Evolutionary conservation across 2,888 invertebrate species (phyloP).

Genomic region (Cryptocephalus moraei): DNA sequence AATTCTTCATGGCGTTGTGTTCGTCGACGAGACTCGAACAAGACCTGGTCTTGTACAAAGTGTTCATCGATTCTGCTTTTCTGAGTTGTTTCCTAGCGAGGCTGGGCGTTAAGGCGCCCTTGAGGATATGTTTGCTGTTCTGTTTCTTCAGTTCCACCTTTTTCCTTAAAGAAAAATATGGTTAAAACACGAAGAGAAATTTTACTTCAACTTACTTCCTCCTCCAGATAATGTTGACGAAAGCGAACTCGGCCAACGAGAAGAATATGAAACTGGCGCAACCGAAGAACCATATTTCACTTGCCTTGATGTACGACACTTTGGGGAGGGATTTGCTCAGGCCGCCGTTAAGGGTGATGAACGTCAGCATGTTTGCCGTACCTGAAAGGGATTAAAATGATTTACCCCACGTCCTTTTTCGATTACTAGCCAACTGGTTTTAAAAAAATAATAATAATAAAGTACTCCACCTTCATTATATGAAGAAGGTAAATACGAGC

Average conservation of each 20-base stretch:
- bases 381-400: conserved; percentile 39
- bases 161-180: conserved; percentile 19
- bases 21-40: conserved; percentile 59
- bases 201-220: conserved; percentile 48
- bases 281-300: conserved; percentile 82
- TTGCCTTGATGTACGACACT: conserved; percentile 82
- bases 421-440: too few relatives aligned
- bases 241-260: conserved; percentile 78
- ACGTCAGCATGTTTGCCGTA: conserved; percentile 77
- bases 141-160: conserved; percentile 28
- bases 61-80: conserved; percentile 48
- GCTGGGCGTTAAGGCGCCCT: conserved; percentile 72
- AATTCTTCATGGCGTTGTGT: conserved; percentile 43
- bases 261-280: conserved; percentile 78
- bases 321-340: conserved; percentile 78
- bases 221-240: conserved; percentile 82
- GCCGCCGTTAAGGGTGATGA: conserved; percentile 77
- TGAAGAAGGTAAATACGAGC: too few relatives aligned
- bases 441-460: too few relatives aligned
- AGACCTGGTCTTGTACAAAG: conserved; percentile 59
- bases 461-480: too few relatives aligned
- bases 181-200: neutral
- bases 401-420: too few relatives aligned
- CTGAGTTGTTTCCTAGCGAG: conserved; percentile 61
- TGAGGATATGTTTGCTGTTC: conserved; percentile 68